Evolutionary conservation across 2,113 vertebrate species (phyloP).

Genomic region (Zosterops borbonicus): DNA sequence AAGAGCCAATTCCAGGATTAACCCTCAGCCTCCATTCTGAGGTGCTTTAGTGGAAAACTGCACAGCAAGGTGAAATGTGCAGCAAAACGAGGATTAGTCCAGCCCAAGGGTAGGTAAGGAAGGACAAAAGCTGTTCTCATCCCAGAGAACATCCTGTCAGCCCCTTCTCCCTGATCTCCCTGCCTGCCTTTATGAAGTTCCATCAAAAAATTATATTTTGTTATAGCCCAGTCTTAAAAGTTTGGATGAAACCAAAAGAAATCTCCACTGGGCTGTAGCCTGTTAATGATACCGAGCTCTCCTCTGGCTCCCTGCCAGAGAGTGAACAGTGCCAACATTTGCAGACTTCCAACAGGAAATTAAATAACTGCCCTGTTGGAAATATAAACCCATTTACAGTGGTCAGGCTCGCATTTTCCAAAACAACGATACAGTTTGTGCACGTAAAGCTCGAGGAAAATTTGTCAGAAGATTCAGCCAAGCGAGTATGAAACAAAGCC

Average conservation of each 20-base stretch:
- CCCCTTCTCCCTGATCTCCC: neutral
- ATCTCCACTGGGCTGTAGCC: slow-evolving; percentile 40
- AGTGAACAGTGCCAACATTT: slow-evolving; percentile 78
- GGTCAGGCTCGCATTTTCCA: slow-evolving; percentile 82
- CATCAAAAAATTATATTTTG: slow-evolving; percentile 19
- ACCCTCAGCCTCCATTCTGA: neutral
- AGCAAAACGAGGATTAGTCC: neutral
- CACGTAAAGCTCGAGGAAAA: neutral
- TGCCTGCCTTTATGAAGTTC: neutral
- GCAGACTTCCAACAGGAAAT: slow-evolving; percentile 89
- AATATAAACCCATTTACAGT: slow-evolving; percentile 85
- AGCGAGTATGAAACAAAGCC: slow-evolving; percentile 34
- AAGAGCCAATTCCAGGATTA: neutral
- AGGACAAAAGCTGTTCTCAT: neutral
- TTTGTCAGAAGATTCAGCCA: slow-evolving; percentile 27
- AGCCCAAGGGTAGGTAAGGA: neutral
- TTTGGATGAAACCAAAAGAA: slow-evolving; percentile 64
- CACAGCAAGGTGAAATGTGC: neutral
- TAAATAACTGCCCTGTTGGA: slow-evolving; percentile 86
- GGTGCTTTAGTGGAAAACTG: neutral
- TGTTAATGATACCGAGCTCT: slow-evolving; percentile 73
- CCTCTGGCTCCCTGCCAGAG: slow-evolving; percentile 73
- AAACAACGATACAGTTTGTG: slow-evolving; percentile 71
- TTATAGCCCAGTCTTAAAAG: neutral
- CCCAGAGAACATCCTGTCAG: neutral